A percentile compares a stretch with the other conserved stretches of the same genome.
Evolutionary conservation across 2,888 invertebrate species (phyloP).

Genomic region (Rhamnusium bicolor): DNA sequence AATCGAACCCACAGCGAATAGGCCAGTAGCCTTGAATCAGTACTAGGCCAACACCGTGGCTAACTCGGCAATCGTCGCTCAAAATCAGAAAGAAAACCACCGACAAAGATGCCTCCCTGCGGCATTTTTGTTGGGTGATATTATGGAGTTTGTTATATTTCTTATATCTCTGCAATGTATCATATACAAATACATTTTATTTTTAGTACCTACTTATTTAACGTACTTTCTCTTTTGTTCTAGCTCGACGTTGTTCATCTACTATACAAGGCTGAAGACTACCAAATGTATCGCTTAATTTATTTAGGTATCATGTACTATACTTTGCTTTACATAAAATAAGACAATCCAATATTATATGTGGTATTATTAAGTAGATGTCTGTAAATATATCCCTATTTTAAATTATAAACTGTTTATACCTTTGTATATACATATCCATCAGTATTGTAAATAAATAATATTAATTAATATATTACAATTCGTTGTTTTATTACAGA

Average conservation of each 20-base stretch:
- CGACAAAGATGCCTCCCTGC: too few relatives aligned
- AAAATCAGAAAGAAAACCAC: too few relatives aligned
- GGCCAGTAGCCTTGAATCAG: too few relatives aligned
- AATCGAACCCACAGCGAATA: too few relatives aligned
- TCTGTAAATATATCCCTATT: conserved; percentile 60
- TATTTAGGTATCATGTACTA: conserved; percentile 38
- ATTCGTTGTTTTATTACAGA: not conserved
- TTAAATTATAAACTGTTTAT: conserved; percentile 61
- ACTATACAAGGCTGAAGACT: conserved; percentile 61
- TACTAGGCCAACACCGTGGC: too few relatives aligned
- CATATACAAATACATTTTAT: too few relatives aligned
- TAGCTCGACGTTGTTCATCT: conserved; percentile 58
- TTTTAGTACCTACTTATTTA: too few relatives aligned
- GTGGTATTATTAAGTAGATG: conserved; percentile 58
- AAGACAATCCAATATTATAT: conserved; percentile 63
- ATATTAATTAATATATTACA: conserved; percentile 26
- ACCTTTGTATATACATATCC: conserved; percentile 65
- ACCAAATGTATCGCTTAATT: conserved; percentile 62
- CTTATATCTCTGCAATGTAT: too few relatives aligned
- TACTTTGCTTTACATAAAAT: conserved; percentile 53
- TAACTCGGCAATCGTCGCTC: too few relatives aligned
- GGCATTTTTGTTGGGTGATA: too few relatives aligned
- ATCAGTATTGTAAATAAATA: conserved; percentile 60
- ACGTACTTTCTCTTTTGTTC: conserved; percentile 42
- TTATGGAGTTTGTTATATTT: too few relatives aligned